phyloP scores from a whole-genome alignment of 1,140 invertebrate species.

The Drosophila ercepeae region DNA sequence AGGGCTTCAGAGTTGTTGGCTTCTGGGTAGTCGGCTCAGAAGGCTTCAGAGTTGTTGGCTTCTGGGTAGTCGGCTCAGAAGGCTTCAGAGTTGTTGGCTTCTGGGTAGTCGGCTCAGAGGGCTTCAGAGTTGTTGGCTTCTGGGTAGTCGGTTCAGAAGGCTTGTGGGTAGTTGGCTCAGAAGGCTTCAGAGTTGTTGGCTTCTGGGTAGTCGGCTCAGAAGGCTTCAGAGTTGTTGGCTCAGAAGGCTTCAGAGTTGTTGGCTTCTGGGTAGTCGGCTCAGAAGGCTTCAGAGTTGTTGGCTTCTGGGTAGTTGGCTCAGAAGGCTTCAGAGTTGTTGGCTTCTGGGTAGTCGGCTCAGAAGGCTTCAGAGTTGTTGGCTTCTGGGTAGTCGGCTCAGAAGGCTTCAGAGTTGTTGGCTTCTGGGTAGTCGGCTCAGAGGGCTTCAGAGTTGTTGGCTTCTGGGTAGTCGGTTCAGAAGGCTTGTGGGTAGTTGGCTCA shows the following conservation, averaged over 20 bases:
- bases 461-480: conserved; percentile 1
- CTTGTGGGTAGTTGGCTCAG: too few species aligned
- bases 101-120: too few species aligned
- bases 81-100: conserved; percentile 6
- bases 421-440: neutral
- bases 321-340: too few species aligned
- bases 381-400: neutral
- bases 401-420: neutral
- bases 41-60: too few species aligned
- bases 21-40: neutral
- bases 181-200: too few species aligned
- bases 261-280: neutral
- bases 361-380: conserved; percentile 10
- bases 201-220: too few species aligned
- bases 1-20: too few species aligned
- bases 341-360: neutral
- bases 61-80: neutral
- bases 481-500: too few species aligned
- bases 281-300: neutral
- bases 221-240: neutral
- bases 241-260: neutral
- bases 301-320: neutral
- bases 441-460: conserved; percentile 3
- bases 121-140: too few species aligned
- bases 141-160: too few species aligned